Percentiles rank a stretch among this genome's conserved stretches.
Conservation (phyloP, 2,888 invertebrate genomes). For the Calliopum simillimum region DNA sequence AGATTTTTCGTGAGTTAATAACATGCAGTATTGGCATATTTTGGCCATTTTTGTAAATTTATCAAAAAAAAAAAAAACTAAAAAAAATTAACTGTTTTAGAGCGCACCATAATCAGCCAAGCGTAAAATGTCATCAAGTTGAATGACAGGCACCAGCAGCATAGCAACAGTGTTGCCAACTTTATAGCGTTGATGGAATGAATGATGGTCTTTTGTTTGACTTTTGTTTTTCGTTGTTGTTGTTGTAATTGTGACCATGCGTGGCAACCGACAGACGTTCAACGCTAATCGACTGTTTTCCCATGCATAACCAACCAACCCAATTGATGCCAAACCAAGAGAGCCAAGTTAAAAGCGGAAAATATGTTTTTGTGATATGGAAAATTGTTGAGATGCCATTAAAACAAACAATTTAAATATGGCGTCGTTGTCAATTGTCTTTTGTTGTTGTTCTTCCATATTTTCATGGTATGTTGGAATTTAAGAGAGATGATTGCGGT, state of each 20-base stretch:
- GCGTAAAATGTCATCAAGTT: conserved; percentile 28
- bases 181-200: conserved; percentile 18
- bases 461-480: no score
- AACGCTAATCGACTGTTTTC: conserved; percentile 50
- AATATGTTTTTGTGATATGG: conserved; percentile 3
- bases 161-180: conserved; percentile 2
- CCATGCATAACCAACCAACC: conserved; percentile 54
- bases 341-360: neutral
- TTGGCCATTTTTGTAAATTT: neutral
- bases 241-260: neutral
- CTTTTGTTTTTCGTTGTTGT: no score
- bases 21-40: neutral
- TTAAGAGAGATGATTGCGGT: no score
- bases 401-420: neutral
- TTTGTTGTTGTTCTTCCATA: neutral
- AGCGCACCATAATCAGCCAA: conserved; percentile 19
- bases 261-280: neutral
- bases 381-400: neutral
- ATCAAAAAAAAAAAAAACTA: neutral
- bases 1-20: neutral
- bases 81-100: neutral
- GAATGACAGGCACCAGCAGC: no score
- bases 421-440: neutral
- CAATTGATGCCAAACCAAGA: neutral
- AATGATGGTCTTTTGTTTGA: conserved; percentile 24